Base-by-base conservation (phyloP, 2,797 vertebrate genomes). In the Pipistrellus pipistrellus region DNA sequence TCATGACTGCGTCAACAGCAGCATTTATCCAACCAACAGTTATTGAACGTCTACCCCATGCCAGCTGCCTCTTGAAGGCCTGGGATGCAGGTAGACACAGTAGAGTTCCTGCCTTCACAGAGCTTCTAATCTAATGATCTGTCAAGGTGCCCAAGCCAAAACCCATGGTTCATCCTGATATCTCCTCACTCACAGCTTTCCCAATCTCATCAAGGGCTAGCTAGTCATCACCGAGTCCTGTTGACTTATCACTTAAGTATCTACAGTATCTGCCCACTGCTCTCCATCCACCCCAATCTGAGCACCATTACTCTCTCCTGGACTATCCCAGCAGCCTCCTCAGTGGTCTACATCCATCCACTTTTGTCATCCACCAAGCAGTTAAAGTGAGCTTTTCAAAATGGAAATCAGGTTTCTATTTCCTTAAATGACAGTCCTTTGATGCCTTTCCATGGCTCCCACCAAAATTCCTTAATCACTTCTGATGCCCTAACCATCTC, bases 341-440 rank as follows among this genome's bases (percentile, higher is more conserved):
- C 1, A 15, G 27, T n/a, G 66, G 66, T 66, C 71, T 59, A 0
- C 3, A 10, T 4, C 20, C 2, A 41, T 23, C 9, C 23, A 71
- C 2, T 15, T 35, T 69, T 27, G 11, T 25, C 35, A 80, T 62
- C 66, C n/a, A 75, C 76, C 23, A 20, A 30, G 85, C n/a, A 23
- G 17, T 13, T 80, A 55, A 38, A 71, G 25, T 8, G 41, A 77
- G 66, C 30, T 93, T 91, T 91, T 69, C 68, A 77, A 81, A 88
- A 85, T 30, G 8, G 41, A 59, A 71, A 57, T 44, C n/a, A 32
- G 15, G 38, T 17, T 32, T 20, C 23, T 32, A 9, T 85, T 75
- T 30, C 35, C 51, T 91, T 82, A 72, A 88, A 88, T 72, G 82
- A 41, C 8, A 81, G 83, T 53, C 41, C 55, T 68, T 53, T 72